Base-by-base conservation (phyloP, 2,888 invertebrate genomes). In the Stenoptilia bipunctidactyla region DNA sequence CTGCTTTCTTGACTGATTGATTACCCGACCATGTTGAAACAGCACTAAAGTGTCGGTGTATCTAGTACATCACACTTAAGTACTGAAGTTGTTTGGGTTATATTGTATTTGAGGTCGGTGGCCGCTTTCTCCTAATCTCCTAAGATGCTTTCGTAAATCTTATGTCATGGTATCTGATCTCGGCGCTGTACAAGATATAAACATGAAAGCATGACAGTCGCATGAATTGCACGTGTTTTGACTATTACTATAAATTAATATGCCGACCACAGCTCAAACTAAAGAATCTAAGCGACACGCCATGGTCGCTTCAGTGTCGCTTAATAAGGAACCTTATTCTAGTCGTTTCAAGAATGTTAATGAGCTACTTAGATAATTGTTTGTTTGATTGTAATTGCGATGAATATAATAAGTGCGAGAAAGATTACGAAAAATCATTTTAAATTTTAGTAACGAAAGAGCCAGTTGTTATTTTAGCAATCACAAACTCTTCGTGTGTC, bases 101-200 rank as follows among this genome's bases (percentile, higher is more conserved):
- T 57, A 48, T 46, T 56, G 56, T 56, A 44, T 58, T 20, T 8
- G 20, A 59, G 71, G 69, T 73, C 67, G 59, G 56, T 58, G 66
- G 45, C 66, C 72, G 70, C 75, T 75, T 75, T 76, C 76, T 71
- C 70, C n/a, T n/a, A n/a, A n/a, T n/a, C n/a, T 20, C 8, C 53
- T 48, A 51, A 55, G 55, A 56, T 59, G 59, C 60, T 61, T 61
- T 60, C 58, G 56, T 61, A 58, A 56, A 60, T 64, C 57, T 74
- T 73, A 73, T 68, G 64, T 72, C 66, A 73, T 56, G 47, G 49
- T 48, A 53, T 53, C 48, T 56, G 30, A 30, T 30, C 30, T 30
- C 30, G 25, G 30, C 30, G 20, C 20, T 20, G 2, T 30, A 30
- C 3, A 30, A 4, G 30, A 30, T 10, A 9, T 25, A 25, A 30